A percentile compares a stretch with the other conserved stretches of the same genome.
phyloP scores from a whole-genome alignment of 1,140 invertebrate species.

The Bemisia tabaci region DNA sequence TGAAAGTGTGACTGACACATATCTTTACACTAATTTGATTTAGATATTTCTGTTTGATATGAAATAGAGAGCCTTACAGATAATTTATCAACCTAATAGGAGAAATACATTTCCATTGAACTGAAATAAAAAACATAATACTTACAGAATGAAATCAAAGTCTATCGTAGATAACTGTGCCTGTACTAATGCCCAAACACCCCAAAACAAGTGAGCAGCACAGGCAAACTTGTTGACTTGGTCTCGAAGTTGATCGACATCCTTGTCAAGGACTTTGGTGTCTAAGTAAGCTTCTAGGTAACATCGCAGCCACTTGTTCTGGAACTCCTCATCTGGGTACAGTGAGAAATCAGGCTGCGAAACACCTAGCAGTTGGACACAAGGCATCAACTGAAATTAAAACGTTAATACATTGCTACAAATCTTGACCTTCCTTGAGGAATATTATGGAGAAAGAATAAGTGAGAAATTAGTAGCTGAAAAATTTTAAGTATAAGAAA shows the following conservation, averaged over 20 bases:
- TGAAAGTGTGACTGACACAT: not conserved
- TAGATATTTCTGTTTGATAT: too few species aligned
- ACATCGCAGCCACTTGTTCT: constrained; percentile 61
- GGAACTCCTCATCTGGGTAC: constrained; percentile 69
- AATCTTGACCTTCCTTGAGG: too few species aligned
- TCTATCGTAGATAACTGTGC: constrained; percentile 79
- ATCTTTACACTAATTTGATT: too few species aligned
- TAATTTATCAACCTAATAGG: not conserved
- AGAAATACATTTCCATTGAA: not conserved
- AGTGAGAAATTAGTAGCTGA: too few species aligned
- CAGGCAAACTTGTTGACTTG: constrained; percentile 64
- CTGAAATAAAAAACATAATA: not conserved
- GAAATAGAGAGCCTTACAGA: not conserved
- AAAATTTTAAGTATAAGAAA: too few species aligned
- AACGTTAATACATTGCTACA: not conserved
- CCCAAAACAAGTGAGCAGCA: constrained; percentile 82
- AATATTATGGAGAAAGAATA: too few species aligned
- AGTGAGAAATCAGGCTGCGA: constrained; percentile 56
- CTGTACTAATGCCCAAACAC: constrained; percentile 83
- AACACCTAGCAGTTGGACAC: constrained; percentile 37
- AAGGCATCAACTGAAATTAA: constrained; percentile 4
- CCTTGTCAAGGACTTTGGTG: constrained; percentile 23
- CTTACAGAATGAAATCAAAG: constrained; percentile 85
- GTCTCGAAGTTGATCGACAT: constrained; percentile 13
- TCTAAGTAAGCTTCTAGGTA: constrained; percentile 52